These are phyloP conservation scores for Hetaerina titia DNA, from an alignment of 2,888 invertebrate genomes.

Conservation along the genomic window DNA sequence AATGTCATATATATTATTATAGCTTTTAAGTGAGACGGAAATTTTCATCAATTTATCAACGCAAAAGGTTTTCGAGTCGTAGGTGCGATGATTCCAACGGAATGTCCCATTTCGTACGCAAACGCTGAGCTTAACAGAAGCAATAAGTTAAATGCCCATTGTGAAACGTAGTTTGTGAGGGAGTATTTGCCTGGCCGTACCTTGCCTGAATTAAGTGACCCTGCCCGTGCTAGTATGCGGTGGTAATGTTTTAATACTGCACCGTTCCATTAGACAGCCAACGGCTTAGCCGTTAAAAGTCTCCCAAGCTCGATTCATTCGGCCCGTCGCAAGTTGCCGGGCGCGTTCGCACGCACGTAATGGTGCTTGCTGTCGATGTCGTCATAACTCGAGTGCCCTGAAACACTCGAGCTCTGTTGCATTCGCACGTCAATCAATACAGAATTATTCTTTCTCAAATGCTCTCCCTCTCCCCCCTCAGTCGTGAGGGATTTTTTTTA, in stretches of 20 bases:
- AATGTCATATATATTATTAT: too few species aligned
- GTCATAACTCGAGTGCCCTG: background rate
- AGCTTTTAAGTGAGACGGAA: too few species aligned
- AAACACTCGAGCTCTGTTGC: background rate
- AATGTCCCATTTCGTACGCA: too few species aligned
- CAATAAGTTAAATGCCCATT: background rate
- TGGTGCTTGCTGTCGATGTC: background rate
- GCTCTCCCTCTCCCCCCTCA: background rate
- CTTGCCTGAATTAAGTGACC: background rate
- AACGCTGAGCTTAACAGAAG: background rate
- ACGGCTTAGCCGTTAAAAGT: background rate
- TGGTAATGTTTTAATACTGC: background rate
- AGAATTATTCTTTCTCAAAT: background rate
- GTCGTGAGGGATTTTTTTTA: background rate
- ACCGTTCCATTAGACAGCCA: background rate
- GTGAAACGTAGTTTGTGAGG: too few species aligned
- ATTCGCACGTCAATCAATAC: background rate
- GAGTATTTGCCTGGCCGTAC: background rate
- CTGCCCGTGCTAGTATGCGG: background rate
- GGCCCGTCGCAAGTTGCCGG: background rate
- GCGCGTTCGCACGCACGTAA: background rate
- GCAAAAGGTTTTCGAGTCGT: too few species aligned
- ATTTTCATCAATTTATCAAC: too few species aligned
- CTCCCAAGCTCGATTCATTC: background rate
- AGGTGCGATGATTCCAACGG: too few species aligned